phyloP scores from a whole-genome alignment of 2,888 invertebrate genomes.

The Troides helena region DNA sequence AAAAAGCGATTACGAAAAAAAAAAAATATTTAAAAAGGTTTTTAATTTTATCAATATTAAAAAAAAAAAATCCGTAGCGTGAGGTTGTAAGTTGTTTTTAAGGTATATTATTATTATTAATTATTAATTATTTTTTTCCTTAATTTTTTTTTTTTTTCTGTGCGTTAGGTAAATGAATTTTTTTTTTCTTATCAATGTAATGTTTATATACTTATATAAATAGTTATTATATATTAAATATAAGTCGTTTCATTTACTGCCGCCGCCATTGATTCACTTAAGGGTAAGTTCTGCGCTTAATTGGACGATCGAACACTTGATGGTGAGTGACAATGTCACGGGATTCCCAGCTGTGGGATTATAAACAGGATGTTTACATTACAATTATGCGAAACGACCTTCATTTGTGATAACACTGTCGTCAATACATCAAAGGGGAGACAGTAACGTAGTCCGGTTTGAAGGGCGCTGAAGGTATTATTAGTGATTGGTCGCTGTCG shows the following conservation, averaged over 20 bases:
- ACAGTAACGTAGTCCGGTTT: too few relatives aligned
- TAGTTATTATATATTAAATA: constrained; percentile 58
- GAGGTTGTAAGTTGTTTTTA: constrained; percentile 75
- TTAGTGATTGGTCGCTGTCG: too few relatives aligned
- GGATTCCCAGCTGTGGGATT: too few relatives aligned
- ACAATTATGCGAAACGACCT: too few relatives aligned
- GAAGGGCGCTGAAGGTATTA: too few relatives aligned
- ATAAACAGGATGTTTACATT: too few relatives aligned
- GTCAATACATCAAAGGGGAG: too few relatives aligned
- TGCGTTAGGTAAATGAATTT: constrained; percentile 76
- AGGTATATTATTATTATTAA: constrained; percentile 50
- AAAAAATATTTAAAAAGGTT: constrained; percentile 47
- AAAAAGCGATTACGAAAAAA: constrained; percentile 40
- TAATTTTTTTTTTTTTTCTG: constrained; percentile 47
- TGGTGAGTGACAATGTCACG: too few relatives aligned
- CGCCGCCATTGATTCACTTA: not conserved
- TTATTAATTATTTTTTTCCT: constrained; percentile 47
- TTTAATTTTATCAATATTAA: constrained; percentile 51
- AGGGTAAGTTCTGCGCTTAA: too few relatives aligned
- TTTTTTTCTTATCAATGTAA: constrained; percentile 77
- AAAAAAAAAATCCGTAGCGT: constrained; percentile 63
- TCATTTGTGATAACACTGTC: too few relatives aligned
- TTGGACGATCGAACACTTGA: too few relatives aligned
- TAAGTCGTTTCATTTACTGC: constrained; percentile 21
- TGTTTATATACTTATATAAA: constrained; percentile 80